phyloP scores from a whole-genome alignment of 2,888 invertebrate genomes.

The Sabatieria punctata region DNA sequence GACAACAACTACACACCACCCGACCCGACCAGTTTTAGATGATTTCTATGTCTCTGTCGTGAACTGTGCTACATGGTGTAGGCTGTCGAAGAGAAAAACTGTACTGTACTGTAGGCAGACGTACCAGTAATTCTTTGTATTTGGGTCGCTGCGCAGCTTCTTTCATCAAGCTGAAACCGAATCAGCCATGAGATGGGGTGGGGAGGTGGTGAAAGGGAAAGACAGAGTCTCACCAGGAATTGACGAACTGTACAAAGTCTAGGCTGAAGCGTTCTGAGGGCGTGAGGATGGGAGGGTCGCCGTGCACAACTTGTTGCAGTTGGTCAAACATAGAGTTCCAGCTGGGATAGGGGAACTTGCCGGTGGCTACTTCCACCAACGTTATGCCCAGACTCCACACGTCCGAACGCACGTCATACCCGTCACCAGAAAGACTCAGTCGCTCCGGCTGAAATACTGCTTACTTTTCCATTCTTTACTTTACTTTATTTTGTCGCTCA shows the following conservation, averaged over 20 bases:
- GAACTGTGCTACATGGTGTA: no score
- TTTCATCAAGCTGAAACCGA: constrained; percentile 71
- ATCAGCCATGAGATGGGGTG: background rate
- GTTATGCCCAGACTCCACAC: constrained; percentile 42
- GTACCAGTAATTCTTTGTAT: constrained; percentile 64
- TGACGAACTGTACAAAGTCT: constrained; percentile 85
- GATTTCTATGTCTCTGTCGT: no score
- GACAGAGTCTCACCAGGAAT: constrained; percentile 59
- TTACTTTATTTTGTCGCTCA: constrained; percentile 1
- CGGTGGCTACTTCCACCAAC: constrained; percentile 82
- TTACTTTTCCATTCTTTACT: background rate
- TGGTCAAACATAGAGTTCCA: constrained; percentile 96
- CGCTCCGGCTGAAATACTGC: constrained; percentile 39
- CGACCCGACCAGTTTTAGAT: no score
- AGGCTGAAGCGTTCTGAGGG: constrained; percentile 61
- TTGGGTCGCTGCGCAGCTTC: constrained; percentile 86
- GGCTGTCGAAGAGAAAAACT: background rate
- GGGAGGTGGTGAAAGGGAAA: background rate
- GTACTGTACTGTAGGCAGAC: no score
- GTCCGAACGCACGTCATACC: constrained; percentile 40
- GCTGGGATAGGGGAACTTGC: constrained; percentile 76
- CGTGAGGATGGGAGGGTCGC: constrained; percentile 72
- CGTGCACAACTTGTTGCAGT: constrained; percentile 84
- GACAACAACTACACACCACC: no score
- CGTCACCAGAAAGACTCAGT: constrained; percentile 34